Evolutionary conservation across 2,888 invertebrate genomes (phyloP), one percentile per base, ranked within the genome.

Genomic region (Argyresthia albistria): DNA sequence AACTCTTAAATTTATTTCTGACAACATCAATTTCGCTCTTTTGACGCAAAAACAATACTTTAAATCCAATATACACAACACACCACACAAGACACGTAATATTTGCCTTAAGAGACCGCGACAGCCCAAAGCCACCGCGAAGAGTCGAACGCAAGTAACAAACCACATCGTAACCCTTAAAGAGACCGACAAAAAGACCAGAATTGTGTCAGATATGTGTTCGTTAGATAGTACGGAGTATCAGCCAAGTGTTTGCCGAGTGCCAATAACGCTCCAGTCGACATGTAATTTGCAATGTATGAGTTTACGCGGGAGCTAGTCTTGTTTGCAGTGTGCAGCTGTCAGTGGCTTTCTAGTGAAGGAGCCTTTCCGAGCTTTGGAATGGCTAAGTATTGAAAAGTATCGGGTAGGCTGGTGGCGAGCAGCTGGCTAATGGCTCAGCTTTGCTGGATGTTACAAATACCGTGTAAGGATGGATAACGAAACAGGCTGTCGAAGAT

Each of bases 281-380:
- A 39, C 50, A 25, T 43, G 43, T 43, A 25, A 50, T 50, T 50
- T 50, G 50, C 50, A 50, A 43, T 50, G 50, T 50, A 50, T 50
- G 50, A 50, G 50, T 43, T 42, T 50, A 35, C 50, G 14, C 36
- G 37, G 37, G 8, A 8, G 12, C 45, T 4, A n/a, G 15, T 45
- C 25, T 25, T 46, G 15, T 46, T 46, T 35, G 11, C 46, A 45
- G 15, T 45, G 10, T 16, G 25, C 1, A n/a, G 11, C 25, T n/a
- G 46, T 35, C 11, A 25, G 46, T 46, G 46, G 46, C 35, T 46
- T 46, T 46, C 16, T 25, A 46, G 25, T 46, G 16, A 16, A n/a
- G 25, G n/a, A 46, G 16, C 25, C 16, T 46, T 45, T 14, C 4
- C n/a, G 35, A 46, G 8, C 35, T n/a, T 9, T n/a, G 35, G 35